These are phyloP conservation scores for Aptenodytes forsteri DNA, from an alignment of 2,113 vertebrate genomes.

Conservation along the genomic window DNA sequence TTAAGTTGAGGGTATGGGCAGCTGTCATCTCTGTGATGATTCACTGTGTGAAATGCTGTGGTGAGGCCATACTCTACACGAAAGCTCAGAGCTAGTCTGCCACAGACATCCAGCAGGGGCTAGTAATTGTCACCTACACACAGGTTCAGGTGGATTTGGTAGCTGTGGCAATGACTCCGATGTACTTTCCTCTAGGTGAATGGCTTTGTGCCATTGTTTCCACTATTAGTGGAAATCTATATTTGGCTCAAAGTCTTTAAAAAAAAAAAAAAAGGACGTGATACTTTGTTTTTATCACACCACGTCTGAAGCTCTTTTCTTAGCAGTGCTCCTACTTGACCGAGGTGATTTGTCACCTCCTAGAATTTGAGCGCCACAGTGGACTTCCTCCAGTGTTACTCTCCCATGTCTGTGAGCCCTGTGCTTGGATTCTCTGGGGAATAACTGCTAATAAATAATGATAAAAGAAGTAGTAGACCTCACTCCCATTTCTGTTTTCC, in stretches of 20 bases:
- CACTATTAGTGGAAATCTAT: neutral
- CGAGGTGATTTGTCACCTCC: neutral
- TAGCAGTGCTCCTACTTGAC: neutral
- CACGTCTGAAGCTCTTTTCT: neutral
- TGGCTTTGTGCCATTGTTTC: neutral
- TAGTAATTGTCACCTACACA: neutral
- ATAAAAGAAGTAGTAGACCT: neutral
- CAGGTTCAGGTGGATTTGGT: neutral
- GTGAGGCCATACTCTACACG: rapidly evolving
- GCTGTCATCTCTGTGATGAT: neutral
- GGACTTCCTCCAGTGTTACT: neutral
- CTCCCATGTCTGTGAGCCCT: neutral
- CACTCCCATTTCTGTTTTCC: neutral
- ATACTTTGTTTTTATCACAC: neutral
- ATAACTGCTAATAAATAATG: neutral
- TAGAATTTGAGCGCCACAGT: neutral
- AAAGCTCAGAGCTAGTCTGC: neutral
- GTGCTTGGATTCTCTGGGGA: neutral
- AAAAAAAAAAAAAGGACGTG: neutral
- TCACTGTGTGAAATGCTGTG: neutral
- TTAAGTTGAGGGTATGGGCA: neutral
- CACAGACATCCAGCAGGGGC: neutral
- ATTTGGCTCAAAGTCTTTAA: neutral
- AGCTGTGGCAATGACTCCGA: neutral
- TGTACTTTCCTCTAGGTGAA: neutral